These are phyloP conservation scores for Kryphioiulus occultus DNA, from an alignment of 2,888 invertebrate genomes.

Conservation along the genomic window DNA sequence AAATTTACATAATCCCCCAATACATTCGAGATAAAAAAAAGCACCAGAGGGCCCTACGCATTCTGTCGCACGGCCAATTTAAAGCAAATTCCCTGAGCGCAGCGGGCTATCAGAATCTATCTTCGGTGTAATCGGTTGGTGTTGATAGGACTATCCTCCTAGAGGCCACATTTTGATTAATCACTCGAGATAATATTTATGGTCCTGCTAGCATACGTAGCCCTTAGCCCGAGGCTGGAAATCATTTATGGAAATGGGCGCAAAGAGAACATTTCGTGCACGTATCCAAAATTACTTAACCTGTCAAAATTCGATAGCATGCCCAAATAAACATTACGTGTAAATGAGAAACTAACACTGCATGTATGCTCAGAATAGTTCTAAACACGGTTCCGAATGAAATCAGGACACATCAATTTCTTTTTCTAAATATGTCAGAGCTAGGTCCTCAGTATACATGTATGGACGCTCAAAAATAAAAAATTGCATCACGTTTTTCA, in stretches of 20 bases:
- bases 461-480: too few relatives aligned
- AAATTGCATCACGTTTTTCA: too few relatives aligned
- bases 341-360: too few relatives aligned
- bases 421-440: too few relatives aligned
- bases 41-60: not conserved
- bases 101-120: slow-evolving; percentile 2
- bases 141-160: not conserved
- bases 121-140: not conserved
- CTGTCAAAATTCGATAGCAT: too few relatives aligned
- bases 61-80: not conserved
- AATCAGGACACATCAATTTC: too few relatives aligned
- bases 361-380: too few relatives aligned
- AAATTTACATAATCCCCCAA: slow-evolving; percentile 20
- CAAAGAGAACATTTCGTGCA: too few relatives aligned
- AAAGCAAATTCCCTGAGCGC: not conserved
- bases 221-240: not conserved
- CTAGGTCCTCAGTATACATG: too few relatives aligned
- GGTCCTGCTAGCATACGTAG: not conserved
- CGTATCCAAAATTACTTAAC: too few relatives aligned
- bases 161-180: slow-evolving; percentile 1
- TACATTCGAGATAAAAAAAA: not conserved
- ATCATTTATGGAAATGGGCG: not conserved
- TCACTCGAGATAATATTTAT: slow-evolving; percentile 6
- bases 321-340: too few relatives aligned
- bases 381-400: too few relatives aligned